phyloP scores from a whole-genome alignment of 2,888 invertebrate species.

The Eilema depressum region DNA sequence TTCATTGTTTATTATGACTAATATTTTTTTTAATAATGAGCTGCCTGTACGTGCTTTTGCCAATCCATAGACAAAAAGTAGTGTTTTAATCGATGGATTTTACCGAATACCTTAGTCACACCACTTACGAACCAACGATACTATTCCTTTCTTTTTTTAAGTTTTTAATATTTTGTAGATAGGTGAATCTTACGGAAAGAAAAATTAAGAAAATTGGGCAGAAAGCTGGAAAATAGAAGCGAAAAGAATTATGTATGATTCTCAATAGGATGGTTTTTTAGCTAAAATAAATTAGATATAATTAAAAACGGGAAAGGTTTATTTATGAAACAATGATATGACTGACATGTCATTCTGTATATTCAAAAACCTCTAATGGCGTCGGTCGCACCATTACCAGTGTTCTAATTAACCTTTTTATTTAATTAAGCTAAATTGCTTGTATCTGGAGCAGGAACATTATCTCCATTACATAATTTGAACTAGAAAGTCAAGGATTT shows the following conservation, averaged over 20 bases:
- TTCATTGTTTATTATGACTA: constrained; percentile 54
- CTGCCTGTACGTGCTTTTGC: constrained; percentile 20
- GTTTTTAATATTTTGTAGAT: not conserved
- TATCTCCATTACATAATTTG: not conserved
- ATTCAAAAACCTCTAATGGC: not conserved
- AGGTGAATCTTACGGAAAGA: not conserved
- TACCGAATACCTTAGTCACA: too few relatives aligned
- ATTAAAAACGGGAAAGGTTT: too few relatives aligned
- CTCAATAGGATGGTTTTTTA: too few relatives aligned
- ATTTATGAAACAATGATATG: not conserved
- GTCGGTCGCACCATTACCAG: not conserved
- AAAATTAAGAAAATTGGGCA: not conserved
- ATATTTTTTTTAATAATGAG: constrained; percentile 37
- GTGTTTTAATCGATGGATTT: too few relatives aligned
- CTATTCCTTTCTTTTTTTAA: not conserved
- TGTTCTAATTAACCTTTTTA: not conserved
- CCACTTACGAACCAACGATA: not conserved
- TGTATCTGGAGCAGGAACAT: not conserved
- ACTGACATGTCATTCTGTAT: not conserved
- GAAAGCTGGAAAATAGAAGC: not conserved
- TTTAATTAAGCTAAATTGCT: constrained; percentile 1
- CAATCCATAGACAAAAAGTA: not conserved
- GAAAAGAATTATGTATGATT: too few relatives aligned
- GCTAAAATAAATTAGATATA: too few relatives aligned
- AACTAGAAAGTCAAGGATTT: constrained; percentile 1